A percentile compares a stretch with the other conserved stretches of the same genome.
phyloP scores from a whole-genome alignment of 30 jellyfish, hydroid and myxozoan genomes.

The Aurelia sp. region DNA sequence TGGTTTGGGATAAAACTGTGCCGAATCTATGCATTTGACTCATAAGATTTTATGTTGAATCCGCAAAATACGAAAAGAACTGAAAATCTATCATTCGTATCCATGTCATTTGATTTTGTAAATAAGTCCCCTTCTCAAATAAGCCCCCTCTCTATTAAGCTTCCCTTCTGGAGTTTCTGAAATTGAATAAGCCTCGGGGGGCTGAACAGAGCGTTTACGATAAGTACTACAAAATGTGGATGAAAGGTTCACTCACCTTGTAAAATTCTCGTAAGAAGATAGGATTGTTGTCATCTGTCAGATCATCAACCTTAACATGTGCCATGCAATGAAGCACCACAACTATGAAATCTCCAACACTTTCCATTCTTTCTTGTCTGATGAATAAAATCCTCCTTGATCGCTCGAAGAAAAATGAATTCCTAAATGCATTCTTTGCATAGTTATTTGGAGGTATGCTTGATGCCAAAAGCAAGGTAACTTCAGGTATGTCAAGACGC shows the following conservation, averaged over 20 bases:
- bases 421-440: constrained; percentile 94
- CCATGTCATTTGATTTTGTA: too few species aligned
- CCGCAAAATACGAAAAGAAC: too few species aligned
- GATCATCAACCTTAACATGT: constrained; percentile 92
- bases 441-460: constrained; percentile 93
- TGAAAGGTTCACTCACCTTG: constrained; percentile 64
- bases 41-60: too few species aligned
- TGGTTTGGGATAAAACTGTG: too few species aligned
- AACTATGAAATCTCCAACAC: constrained; percentile 96
- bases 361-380: constrained; percentile 96
- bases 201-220: too few species aligned
- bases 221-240: too few species aligned
- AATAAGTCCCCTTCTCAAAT: too few species aligned
- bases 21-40: too few species aligned
- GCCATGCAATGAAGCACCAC: constrained; percentile 96
- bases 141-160: too few species aligned
- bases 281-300: constrained; percentile 84
- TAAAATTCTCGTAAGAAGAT: constrained; percentile 90
- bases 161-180: too few species aligned
- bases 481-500: constrained; percentile 86
- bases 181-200: too few species aligned
- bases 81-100: too few species aligned
- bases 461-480: constrained; percentile 92
- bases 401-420: constrained; percentile 97
- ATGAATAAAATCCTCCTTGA: constrained; percentile 86